Evolutionary conservation across 2,113 vertebrate species (phyloP).

Genomic region (Neogobius melanostomus): DNA sequence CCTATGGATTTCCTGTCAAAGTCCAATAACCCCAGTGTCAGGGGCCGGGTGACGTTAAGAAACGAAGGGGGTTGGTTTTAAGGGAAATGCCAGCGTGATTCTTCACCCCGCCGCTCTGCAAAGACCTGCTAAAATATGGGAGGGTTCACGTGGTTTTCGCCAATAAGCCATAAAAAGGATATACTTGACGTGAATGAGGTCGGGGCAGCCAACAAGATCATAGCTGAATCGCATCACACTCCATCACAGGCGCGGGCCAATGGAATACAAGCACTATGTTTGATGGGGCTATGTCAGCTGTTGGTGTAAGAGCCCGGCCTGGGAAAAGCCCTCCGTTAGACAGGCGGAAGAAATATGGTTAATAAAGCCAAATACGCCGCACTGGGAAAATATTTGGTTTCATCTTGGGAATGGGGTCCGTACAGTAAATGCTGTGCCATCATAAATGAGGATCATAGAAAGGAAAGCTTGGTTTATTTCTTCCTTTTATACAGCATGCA

Average conservation of each 20-base stretch:
- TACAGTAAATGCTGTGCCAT: neutral
- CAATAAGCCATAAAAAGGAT: constrained; percentile 36
- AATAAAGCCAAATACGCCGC: neutral
- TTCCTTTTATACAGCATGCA: neutral
- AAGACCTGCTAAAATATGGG: constrained; percentile 29
- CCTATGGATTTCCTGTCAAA: constrained; percentile 70
- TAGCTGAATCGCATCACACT: constrained; percentile 39
- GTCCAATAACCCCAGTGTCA: constrained; percentile 49
- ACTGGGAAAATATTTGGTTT: neutral
- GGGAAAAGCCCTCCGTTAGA: constrained; percentile 11
- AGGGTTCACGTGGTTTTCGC: constrained; percentile 34
- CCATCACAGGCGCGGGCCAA: constrained; percentile 34
- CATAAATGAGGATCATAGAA: neutral
- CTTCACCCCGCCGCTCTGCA: constrained; percentile 12
- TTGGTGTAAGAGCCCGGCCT: constrained; percentile 11
- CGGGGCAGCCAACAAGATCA: constrained; percentile 24
- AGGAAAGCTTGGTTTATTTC: neutral
- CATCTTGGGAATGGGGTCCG: neutral
- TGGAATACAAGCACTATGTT: constrained; percentile 12
- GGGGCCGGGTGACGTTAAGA: constrained; percentile 42
- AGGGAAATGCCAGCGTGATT: constrained; percentile 22
- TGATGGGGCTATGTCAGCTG: constrained; percentile 26
- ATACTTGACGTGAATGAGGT: constrained; percentile 39
- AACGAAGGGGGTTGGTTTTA: constrained; percentile 21
- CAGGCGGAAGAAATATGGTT: neutral